These are phyloP conservation scores for Steinernema scapterisci DNA, from an alignment of 2,888 invertebrate species.

Conservation along the genomic window DNA sequence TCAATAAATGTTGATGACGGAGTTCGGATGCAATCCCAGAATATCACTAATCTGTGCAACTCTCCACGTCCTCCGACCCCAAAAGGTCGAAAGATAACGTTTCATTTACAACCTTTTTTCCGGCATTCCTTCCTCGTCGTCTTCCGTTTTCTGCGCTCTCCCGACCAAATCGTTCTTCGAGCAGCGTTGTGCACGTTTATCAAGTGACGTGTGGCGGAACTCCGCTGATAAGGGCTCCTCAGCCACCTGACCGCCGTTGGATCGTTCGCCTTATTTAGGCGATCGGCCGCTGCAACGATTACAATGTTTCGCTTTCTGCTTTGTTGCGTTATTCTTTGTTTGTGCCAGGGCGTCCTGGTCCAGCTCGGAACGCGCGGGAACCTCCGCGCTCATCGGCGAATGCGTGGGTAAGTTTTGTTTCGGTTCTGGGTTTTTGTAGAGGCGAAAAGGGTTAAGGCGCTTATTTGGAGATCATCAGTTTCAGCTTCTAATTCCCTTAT, in stretches of 20 bases:
- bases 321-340: background rate
- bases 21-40: no score
- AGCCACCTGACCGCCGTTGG: background rate
- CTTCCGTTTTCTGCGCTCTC: background rate
- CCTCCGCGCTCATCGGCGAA: background rate
- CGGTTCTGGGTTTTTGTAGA: no score
- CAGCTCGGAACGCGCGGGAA: background rate
- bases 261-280: background rate
- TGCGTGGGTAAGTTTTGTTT: background rate
- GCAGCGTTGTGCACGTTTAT: background rate
- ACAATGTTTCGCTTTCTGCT: background rate
- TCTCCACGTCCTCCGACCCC: background rate
- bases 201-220: no score
- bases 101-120: background rate
- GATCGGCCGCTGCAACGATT: background rate
- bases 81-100: background rate
- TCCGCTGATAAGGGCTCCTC: background rate
- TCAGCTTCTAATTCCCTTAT: no score
- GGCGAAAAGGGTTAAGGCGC: no score
- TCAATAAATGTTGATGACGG: no score
- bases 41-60: no score
- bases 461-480: no score
- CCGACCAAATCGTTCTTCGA: background rate
- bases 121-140: background rate
- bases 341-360: background rate